These are phyloP conservation scores for Brachionus koreanus DNA, from an alignment of 1,140 invertebrate species.

Conservation along the genomic window DNA sequence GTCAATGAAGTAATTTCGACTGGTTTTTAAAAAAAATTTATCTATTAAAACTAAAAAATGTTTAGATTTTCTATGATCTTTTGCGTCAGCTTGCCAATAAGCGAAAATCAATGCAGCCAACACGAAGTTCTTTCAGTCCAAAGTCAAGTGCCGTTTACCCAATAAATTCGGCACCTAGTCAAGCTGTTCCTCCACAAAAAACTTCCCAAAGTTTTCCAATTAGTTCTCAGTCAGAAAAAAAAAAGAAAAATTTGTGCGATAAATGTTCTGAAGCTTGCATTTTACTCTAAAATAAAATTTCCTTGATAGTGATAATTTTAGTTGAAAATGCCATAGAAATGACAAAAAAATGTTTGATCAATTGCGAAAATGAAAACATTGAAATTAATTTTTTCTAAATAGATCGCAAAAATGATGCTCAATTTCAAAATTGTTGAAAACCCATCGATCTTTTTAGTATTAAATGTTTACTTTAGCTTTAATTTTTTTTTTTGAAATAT, in stretches of 20 bases:
- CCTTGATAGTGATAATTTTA: neutral
- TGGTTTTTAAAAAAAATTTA: neutral
- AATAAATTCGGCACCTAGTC: neutral
- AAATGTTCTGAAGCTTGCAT: neutral
- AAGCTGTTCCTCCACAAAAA: neutral
- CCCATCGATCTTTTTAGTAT: too few species aligned
- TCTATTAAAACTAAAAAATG: too few species aligned
- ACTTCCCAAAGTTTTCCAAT: neutral
- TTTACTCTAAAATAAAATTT: neutral
- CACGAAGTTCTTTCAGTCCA: neutral
- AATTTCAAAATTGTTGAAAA: too few species aligned
- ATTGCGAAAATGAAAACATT: too few species aligned
- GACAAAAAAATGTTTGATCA: too few species aligned
- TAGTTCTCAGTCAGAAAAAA: neutral
- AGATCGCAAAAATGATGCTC: too few species aligned
- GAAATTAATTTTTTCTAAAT: too few species aligned
- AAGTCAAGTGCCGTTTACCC: neutral
- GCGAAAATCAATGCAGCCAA: neutral
- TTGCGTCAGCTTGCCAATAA: neutral
- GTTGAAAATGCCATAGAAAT: too few species aligned
- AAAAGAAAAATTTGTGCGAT: neutral
- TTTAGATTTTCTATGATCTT: slow-evolving; percentile 30
- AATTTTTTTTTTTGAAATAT: too few species aligned
- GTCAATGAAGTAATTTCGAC: slow-evolving; percentile 80
- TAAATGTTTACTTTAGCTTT: too few species aligned